Evolutionary conservation across 2,888 invertebrate species (phyloP), one percentile per base, ranked within the genome.

Genomic region (Coenonympha glycerion): DNA sequence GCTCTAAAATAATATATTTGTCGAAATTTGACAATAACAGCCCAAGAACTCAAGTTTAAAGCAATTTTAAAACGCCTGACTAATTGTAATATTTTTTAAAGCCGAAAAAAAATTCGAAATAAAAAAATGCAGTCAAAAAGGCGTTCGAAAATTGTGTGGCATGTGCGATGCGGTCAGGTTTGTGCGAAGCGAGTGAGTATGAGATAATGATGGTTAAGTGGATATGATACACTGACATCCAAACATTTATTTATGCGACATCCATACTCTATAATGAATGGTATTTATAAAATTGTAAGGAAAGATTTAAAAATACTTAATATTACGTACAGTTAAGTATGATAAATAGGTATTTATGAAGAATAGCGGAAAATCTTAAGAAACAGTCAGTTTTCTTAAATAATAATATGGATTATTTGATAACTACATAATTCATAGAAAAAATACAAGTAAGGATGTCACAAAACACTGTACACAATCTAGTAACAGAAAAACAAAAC

Each of bases 141-240:
- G 72, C 77, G 75, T 76, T 73, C 61, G 69, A 70, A 63, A 61
- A 71, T 62, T 67, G 63, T 68, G 82, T 79, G 84, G 82, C 82
- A 68, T 74, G 75, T 79, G 80, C 72, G 66, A 78, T 80, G 81
- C 71, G 72, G 70, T 66, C 60, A 63, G 63, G 42, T 50, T 42
- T 63, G 69, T 75, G 79, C 74, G 63, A 79, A 78, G 78, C 78
- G 65, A 68, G 69, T 64, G 63, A 74, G 69, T 54, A 71, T 78
- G 64, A 55, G 39, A 39, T 24, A 39, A 46, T 68, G 64, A 49
- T 68, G 71, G 78, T 78, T 77, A 76, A 62, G 55, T 53, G 53
- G 54, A 55, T 39, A 52, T 52, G 28, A 52, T 28, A 36, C 16
- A 49, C 19, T 22, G 9, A 42, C 22, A 42, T 30, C 26, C 28